phyloP scores from a whole-genome alignment of 2,888 invertebrate species.

The Drosophila gaucha region DNA sequence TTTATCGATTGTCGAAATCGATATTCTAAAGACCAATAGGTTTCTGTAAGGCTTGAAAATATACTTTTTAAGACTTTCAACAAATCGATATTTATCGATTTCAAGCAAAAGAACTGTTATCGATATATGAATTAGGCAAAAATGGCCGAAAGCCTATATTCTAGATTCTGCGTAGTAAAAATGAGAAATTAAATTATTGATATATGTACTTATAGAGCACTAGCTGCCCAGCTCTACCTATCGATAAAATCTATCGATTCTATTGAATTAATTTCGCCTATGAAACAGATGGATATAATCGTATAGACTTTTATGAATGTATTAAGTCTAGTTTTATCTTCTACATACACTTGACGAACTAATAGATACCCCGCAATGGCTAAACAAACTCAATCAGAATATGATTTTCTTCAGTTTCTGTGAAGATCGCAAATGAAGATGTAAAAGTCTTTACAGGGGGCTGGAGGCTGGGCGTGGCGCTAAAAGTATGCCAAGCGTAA shows the following conservation, averaged over 20 bases:
- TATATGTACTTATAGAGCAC: neutral
- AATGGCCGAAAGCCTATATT: too few species aligned
- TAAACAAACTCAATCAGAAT: neutral
- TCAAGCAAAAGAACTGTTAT: too few species aligned
- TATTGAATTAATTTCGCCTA: neutral
- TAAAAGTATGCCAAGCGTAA: slow-evolving; percentile 34
- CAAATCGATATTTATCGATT: too few species aligned
- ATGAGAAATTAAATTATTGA: neutral
- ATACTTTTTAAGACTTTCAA: too few species aligned
- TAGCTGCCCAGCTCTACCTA: neutral
- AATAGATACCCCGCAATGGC: neutral
- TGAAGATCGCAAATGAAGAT: too few species aligned
- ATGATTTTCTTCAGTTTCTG: neutral
- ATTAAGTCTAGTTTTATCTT: neutral
- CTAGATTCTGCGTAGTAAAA: neutral
- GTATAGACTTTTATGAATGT: too few species aligned
- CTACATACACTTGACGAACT: neutral
- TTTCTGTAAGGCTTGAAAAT: too few species aligned
- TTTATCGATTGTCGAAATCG: neutral
- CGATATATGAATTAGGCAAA: too few species aligned
- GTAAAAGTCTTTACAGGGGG: neutral
- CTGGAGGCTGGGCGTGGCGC: slow-evolving; percentile 1
- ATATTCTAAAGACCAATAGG: too few species aligned
- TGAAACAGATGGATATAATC: too few species aligned
- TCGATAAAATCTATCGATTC: neutral